phyloP scores from a whole-genome alignment of 1,140 invertebrate species.

The Spodoptera litura region DNA sequence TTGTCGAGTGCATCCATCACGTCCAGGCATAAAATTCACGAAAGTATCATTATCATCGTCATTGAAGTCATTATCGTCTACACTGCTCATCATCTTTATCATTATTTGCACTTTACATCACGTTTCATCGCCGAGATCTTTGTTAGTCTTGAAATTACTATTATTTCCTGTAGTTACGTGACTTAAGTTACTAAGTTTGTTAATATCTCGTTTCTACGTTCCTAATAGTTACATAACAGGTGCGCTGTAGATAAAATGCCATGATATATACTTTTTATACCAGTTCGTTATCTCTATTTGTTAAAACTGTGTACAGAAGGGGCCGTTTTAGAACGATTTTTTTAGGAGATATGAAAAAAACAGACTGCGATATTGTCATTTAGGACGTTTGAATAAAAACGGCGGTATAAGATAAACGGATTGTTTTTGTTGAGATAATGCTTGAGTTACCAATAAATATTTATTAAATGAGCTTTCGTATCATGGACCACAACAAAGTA shows the following conservation, averaged over 20 bases:
- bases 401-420: neutral
- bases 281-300: constrained; percentile 61
- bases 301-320: constrained; percentile 48
- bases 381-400: neutral
- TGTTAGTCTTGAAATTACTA: constrained; percentile 48
- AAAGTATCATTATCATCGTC: constrained; percentile 47
- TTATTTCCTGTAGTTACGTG: constrained; percentile 54
- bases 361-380: neutral
- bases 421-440: constrained; percentile 18
- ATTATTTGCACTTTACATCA: constrained; percentile 48
- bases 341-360: constrained; percentile 13
- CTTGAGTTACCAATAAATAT: constrained; percentile 25
- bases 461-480: constrained; percentile 14
- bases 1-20: constrained; percentile 33
- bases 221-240: constrained; percentile 58
- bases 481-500: constrained; percentile 21
- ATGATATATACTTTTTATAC: constrained; percentile 55
- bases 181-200: constrained; percentile 50
- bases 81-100: constrained; percentile 45
- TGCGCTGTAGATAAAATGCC: constrained; percentile 57
- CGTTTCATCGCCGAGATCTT: constrained; percentile 47
- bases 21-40: constrained; percentile 39
- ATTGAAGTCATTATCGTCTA: constrained; percentile 42
- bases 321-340: constrained; percentile 13
- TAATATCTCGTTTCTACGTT: constrained; percentile 40